These are phyloP conservation scores for Kudoa iwatai DNA, from an alignment of 30 jellyfish, hydroid and myxozoan species.

Conservation along the genomic window DNA sequence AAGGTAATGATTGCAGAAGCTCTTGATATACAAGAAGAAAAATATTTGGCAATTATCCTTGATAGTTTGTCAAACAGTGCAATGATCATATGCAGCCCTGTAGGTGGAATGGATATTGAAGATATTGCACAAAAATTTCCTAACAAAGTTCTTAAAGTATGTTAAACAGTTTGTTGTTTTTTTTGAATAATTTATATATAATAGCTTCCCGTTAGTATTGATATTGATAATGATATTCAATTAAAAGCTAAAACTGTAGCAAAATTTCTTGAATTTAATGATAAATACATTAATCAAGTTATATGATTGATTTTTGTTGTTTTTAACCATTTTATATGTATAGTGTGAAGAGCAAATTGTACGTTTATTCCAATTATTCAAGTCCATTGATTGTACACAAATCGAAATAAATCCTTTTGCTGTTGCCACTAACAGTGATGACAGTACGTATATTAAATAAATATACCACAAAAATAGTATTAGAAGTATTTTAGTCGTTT, in stretches of 20 bases:
- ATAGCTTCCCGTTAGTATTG: constrained; percentile 3
- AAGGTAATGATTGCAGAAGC: constrained; percentile 66
- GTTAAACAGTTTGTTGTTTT: no score
- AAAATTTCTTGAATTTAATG: not conserved
- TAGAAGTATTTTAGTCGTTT: no score
- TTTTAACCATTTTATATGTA: no score
- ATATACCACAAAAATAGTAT: no score
- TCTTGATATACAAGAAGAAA: constrained; percentile 35
- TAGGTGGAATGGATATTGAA: constrained; percentile 92
- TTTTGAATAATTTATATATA: no score
- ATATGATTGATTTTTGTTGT: no score
- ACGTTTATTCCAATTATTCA: constrained; percentile 22
- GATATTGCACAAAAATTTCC: constrained; percentile 63
- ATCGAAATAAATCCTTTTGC: constrained; percentile 94
- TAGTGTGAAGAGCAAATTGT: constrained; percentile 41
- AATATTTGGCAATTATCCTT: constrained; percentile 57
- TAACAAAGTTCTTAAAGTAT: no score
- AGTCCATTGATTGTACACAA: constrained; percentile 80
- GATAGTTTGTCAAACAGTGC: constrained; percentile 68
- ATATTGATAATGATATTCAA: no score
- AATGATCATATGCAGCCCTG: constrained; percentile 72
- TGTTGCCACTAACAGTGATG: constrained; percentile 73
- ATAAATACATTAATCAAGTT: constrained; percentile 6
- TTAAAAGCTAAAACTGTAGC: no score
- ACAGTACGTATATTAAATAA: no score